Percentiles rank a stretch among this genome's conserved stretches.
phyloP scores from a whole-genome alignment of 2,797 vertebrate species.

The Pangasius krempfi region DNA sequence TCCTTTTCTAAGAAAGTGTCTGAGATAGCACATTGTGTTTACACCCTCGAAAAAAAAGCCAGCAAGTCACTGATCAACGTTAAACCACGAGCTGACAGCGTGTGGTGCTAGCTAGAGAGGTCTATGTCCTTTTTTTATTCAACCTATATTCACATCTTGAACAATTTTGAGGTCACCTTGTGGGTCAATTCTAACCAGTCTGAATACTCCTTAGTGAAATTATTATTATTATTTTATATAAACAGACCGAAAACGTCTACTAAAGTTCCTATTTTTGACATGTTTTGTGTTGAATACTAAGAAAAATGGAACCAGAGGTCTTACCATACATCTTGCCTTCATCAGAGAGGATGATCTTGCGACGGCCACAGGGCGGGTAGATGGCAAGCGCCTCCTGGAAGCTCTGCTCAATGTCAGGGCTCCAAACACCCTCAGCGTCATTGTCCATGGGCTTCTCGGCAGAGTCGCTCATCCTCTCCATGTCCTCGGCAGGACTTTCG shows the following conservation, averaged over 20 bases:
- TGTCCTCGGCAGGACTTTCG: conserved; percentile 98
- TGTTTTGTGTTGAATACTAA: not conserved
- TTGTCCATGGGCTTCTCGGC: conserved; percentile 97
- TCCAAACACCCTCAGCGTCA: conserved; percentile 98
- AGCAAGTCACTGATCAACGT: not conserved
- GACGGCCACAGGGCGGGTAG: conserved; percentile 96
- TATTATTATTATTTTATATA: too few relatives aligned
- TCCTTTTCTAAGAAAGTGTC: not conserved
- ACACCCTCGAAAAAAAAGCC: not conserved
- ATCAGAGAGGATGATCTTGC: conserved; percentile 99
- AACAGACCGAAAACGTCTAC: not conserved
- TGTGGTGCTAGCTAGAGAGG: not conserved
- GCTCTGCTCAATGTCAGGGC: conserved; percentile 99
- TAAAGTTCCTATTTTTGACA: not conserved
- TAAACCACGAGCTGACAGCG: not conserved
- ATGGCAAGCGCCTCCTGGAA: conserved; percentile 99
- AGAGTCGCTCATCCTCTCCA: conserved; percentile 98
- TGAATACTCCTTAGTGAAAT: not conserved
- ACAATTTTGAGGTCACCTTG: not conserved
- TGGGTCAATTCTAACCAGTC: not conserved
- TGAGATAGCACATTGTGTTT: not conserved
- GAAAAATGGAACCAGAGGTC: conserved; percentile 61
- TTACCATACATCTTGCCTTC: conserved; percentile 99
- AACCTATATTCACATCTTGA: not conserved
- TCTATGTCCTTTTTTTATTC: not conserved